Conservation (phyloP, 2,888 invertebrate species). For the Eurytoma adleriae region DNA sequence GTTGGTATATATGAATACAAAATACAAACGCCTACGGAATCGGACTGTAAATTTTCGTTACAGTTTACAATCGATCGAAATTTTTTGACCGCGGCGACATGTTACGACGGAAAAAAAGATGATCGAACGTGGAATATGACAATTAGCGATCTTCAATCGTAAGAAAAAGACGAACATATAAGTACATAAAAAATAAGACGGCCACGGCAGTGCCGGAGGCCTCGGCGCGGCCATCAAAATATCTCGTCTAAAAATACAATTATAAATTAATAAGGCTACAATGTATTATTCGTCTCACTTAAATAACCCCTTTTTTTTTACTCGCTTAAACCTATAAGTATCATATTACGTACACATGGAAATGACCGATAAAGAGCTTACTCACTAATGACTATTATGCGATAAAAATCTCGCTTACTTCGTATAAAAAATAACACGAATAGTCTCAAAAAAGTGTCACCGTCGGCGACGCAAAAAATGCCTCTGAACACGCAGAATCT, state of each 20-base stretch:
- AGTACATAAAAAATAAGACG: conserved; percentile 44
- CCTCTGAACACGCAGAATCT: conserved; percentile 15
- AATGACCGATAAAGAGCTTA: conserved; percentile 52
- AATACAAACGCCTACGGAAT: neutral
- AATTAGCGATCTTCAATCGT: neutral
- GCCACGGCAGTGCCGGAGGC: neutral
- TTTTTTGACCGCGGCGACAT: neutral
- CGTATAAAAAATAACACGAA: conserved; percentile 54
- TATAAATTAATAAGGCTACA: conserved; percentile 48
- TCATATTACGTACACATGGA: conserved; percentile 46
- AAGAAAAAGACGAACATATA: conserved; percentile 22
- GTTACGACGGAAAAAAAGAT: conserved; percentile 16
- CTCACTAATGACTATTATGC: conserved; percentile 54
- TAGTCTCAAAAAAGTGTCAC: conserved; percentile 44
- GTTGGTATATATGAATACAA: too few species aligned
- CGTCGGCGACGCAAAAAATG: conserved; percentile 21
- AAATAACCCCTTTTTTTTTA: conserved; percentile 15
- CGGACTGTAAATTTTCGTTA: conserved; percentile 2
- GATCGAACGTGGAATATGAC: conserved; percentile 17
- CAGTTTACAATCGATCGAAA: neutral
- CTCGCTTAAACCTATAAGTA: conserved; percentile 21
- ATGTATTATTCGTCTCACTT: conserved; percentile 33
- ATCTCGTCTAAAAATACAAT: conserved; percentile 40
- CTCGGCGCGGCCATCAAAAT: conserved; percentile 29
- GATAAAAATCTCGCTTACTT: conserved; percentile 44